Conservation (phyloP, 2,797 vertebrate genomes). For the Poecile montanus region DNA sequence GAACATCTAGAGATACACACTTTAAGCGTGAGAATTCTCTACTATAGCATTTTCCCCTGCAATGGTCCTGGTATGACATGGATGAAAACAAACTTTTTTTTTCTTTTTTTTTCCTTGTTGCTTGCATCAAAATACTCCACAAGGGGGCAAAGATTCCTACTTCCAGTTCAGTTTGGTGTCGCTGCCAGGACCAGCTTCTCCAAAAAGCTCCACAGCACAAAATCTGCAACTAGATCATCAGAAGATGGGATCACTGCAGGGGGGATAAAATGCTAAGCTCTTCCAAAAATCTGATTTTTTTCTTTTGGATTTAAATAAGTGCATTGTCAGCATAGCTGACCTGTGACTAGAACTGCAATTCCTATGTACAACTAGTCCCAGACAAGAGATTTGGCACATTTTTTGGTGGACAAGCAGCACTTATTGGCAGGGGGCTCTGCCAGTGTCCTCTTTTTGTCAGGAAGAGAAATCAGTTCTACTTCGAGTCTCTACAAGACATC, state of each 20-base stretch:
- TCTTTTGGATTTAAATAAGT: background rate
- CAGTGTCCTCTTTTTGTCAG: background rate
- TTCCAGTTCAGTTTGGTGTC: background rate
- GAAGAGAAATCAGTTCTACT: background rate
- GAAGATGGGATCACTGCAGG: background rate
- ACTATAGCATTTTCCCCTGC: background rate
- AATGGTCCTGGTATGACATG: background rate
- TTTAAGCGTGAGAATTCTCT: background rate
- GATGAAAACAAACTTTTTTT: background rate
- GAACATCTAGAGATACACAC: background rate
- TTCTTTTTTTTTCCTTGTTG: background rate
- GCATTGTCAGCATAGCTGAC: constrained; percentile 14
- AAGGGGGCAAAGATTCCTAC: constrained; percentile 44
- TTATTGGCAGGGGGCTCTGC: background rate
- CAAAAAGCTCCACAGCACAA: background rate
- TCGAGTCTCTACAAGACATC: background rate
- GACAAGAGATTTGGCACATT: background rate
- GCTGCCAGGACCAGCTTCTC: background rate
- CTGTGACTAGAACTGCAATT: background rate
- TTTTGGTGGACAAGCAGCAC: background rate
- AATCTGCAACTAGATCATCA: background rate
- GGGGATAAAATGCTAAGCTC: background rate
- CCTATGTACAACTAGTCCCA: background rate
- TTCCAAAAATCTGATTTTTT: background rate
- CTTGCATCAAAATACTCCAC: constrained; percentile 44